These are phyloP conservation scores for Drosophila putrida DNA, from an alignment of 2,888 invertebrate species.

Conservation along the genomic window DNA sequence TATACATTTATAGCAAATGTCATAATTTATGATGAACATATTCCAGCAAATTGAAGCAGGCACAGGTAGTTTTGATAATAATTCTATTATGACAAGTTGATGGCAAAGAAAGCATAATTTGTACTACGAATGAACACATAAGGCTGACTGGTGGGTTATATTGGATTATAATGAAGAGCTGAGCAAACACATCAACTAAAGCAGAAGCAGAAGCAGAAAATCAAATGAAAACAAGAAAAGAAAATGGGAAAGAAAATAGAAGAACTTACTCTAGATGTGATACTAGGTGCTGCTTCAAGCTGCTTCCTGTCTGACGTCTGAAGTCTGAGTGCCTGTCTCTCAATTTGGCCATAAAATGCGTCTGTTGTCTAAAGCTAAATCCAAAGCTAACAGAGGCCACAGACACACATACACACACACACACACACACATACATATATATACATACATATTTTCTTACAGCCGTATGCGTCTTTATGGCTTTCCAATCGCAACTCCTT, in stretches of 20 bases:
- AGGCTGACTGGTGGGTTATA: constrained; percentile 12
- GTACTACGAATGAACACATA: background rate
- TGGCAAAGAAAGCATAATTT: constrained; percentile 7
- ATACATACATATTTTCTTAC: constrained; percentile 8
- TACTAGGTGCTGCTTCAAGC: constrained; percentile 10
- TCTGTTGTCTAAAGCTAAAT: constrained; percentile 29
- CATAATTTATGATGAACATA: constrained; percentile 25
- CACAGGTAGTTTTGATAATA: constrained; percentile 39
- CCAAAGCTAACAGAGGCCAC: constrained; percentile 30
- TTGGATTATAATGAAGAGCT: constrained; percentile 14
- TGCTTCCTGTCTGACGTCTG: constrained; percentile 18
- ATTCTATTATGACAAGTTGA: constrained; percentile 12
- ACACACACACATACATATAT: constrained; percentile 5
- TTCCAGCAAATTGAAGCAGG: constrained; percentile 8
- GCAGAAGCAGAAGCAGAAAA: constrained; percentile 7
- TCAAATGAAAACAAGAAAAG: constrained; percentile 17
- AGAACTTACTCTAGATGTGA: constrained; percentile 6
- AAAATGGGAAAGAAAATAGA: background rate
- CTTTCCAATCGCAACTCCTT: constrained; percentile 68
- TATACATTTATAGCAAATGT: background rate
- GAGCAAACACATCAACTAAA: constrained; percentile 29
- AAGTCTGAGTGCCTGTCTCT: constrained; percentile 37
- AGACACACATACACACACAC: constrained; percentile 18
- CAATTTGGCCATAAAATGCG: constrained; percentile 40
- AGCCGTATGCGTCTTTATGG: constrained; percentile 62